Base-by-base conservation (phyloP, 2,113 vertebrate genomes). In the Periophthalmus modestus region DNA sequence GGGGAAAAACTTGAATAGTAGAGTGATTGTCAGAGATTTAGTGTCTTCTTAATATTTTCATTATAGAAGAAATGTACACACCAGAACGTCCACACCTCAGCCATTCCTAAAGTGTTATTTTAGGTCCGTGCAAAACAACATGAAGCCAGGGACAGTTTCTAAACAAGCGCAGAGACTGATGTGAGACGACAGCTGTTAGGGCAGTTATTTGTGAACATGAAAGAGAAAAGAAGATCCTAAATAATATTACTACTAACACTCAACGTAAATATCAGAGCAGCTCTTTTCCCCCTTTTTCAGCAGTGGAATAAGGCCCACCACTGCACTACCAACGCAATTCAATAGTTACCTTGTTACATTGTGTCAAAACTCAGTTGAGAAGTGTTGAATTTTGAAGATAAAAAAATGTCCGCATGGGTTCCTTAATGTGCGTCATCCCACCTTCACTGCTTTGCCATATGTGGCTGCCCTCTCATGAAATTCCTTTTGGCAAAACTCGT, bases 21-120 rank as follows among this genome's bases (percentile, higher is more conserved):
- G 7, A 65, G 77, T 74, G 87, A 93, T 92, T 92, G 92, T 93
- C 91, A 79, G 82, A 70, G 58, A 66, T 74, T 62, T 50, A 21
- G 34, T 21, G 72, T 52, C 36, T 62, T 23, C 52, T 63, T 82
- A 50, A 21, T 28, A 66, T 58, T 68, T 18, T n/a, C 11, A 23
- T 24, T 66, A 66, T 11, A 46, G 46, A 50, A 75, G 59, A 72
- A 74, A 39, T 43, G 39, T 43, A 43, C 39, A 43, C 39, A 39
- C 68, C 82, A 80, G 58, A 16, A 46, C 34, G n/a, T 15, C 0
- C 12, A 77, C 68, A 74, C 23, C 62, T 58, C 62, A 72, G 33
- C 70, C 50, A 43, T 58, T 68, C 39, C 7, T 4, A 43, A 39
- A 59, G 59, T 66, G 61, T 59, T 47, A 68, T 71, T 21, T 73